Evolutionary conservation across 2,797 vertebrate species (phyloP).

Genomic region (Pampus argenteus): DNA sequence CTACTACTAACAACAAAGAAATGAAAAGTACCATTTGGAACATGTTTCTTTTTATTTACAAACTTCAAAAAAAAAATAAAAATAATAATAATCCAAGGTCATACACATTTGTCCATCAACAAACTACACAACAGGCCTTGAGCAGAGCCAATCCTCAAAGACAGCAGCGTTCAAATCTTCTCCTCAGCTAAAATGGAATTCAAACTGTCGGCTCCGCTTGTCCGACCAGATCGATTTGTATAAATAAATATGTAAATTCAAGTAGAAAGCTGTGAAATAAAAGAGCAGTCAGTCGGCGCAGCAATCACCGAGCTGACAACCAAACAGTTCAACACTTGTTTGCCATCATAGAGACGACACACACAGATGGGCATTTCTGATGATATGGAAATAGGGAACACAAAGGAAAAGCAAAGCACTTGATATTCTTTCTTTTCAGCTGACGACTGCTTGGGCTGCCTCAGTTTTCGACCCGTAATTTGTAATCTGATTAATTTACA

Average conservation of each 20-base stretch:
- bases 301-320: slow-evolving; percentile 43
- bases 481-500: slow-evolving; percentile 47
- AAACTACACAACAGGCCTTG: slow-evolving; percentile 72
- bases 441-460: slow-evolving; percentile 32
- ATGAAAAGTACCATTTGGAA: slow-evolving; percentile 63
- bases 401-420: slow-evolving; percentile 44
- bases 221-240: slow-evolving; percentile 52
- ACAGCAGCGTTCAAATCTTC: slow-evolving; percentile 70
- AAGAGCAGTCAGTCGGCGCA: slow-evolving; percentile 56
- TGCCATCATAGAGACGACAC: slow-evolving; percentile 37
- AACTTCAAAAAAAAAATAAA: slow-evolving; percentile 73
- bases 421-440: slow-evolving; percentile 39
- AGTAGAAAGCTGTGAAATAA: slow-evolving; percentile 80
- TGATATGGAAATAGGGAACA: slow-evolving; percentile 56
- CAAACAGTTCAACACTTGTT: slow-evolving; percentile 47
- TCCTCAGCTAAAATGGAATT: slow-evolving; percentile 72
- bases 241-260: slow-evolving; percentile 85
- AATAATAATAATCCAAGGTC: slow-evolving; percentile 62
- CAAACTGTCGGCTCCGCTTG: slow-evolving; percentile 55
- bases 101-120: slow-evolving; percentile 69
- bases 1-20: slow-evolving; percentile 33
- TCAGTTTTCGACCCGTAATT: slow-evolving; percentile 47
- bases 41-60: slow-evolving; percentile 84
- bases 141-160: slow-evolving; percentile 63
- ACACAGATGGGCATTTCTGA: slow-evolving; percentile 40